Evolutionary conservation across 2,797 vertebrate genomes (phyloP), one percentile per base, ranked within the genome.

Genomic region (Platalea minor): DNA sequence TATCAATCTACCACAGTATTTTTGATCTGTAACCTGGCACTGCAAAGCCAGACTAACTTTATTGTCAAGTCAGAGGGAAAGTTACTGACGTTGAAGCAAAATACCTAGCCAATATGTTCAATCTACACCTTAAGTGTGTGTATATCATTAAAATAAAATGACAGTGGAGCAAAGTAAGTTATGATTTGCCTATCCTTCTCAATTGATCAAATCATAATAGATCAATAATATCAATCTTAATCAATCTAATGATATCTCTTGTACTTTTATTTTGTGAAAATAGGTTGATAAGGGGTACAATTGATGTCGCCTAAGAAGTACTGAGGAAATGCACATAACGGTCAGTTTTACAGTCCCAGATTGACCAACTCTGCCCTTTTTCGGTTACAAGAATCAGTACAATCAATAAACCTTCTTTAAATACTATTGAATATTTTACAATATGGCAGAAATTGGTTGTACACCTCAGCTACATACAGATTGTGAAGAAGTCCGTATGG

Each of bases 401-500:
- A 56, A 88, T 90, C 94, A 95, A 73, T 57, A 95, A 79, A 19
- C 43, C 39, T 75, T 94, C 76, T 95, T 93, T 91, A 97, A 97
- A 90, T 93, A 68, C 63, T 95, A 93, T 79, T 96, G 80, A 93
- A 90, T 92, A 79, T 82, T 96, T 97, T 95, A 96, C 37, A 82
- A 45, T 74, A 93, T 29, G 96, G 56, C 70, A 80, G 93, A 89
- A 88, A 90, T 70, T 70, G 21, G 35, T 91, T 95, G 68, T 63
- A 85, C 85, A 74, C 93, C 97, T 96, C 85, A 91, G 39, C 97
- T 94, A 65, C 53, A 72, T 91, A 78, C 43, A 83, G 67, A 72
- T 20, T 85, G 50, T 80, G 86, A 76, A 97, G 84, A 68, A 92
- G 65, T 82, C 88, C 69, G 56, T 91, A 85, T 69, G 85, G 91